Evolutionary conservation across 2,113 vertebrate genomes (phyloP).

Genomic region (Muntiacus muntjak): DNA sequence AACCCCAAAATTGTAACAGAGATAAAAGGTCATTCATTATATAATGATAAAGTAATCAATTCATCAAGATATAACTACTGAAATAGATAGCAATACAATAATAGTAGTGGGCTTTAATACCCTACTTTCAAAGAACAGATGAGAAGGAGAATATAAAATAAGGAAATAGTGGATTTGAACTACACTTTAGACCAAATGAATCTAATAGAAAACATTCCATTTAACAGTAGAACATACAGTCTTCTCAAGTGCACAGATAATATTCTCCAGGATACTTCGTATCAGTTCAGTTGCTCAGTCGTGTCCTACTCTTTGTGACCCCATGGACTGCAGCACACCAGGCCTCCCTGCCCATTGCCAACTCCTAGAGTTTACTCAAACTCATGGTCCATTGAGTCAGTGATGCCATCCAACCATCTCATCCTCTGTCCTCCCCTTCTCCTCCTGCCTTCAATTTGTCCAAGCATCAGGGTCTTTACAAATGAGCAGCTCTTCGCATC

Average conservation of each 20-base stretch:
- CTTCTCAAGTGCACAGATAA: not conserved
- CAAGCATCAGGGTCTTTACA: not conserved
- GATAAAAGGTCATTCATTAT: not conserved
- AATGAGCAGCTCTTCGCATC: not conserved
- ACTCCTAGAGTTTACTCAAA: not conserved
- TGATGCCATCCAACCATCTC: not conserved
- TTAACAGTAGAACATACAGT: not conserved
- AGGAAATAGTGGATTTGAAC: not conserved
- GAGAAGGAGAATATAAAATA: not conserved
- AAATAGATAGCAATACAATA: not conserved
- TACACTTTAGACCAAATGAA: not conserved
- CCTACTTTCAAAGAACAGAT: not conserved
- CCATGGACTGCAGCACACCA: not conserved
- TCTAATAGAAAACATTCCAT: not conserved
- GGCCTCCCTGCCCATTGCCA: not conserved
- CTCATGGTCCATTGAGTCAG: not conserved
- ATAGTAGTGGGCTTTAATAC: not conserved
- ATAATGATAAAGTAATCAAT: not conserved
- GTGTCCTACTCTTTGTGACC: not conserved
- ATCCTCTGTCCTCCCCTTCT: not conserved
- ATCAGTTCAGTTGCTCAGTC: not conserved
- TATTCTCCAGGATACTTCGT: not conserved
- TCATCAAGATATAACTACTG: not conserved
- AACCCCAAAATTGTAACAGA: not conserved
- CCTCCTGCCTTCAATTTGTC: not conserved